These are phyloP conservation scores for Thamnophis sirtalis DNA, from an alignment of 2,113 vertebrate genomes.

Conservation along the genomic window DNA sequence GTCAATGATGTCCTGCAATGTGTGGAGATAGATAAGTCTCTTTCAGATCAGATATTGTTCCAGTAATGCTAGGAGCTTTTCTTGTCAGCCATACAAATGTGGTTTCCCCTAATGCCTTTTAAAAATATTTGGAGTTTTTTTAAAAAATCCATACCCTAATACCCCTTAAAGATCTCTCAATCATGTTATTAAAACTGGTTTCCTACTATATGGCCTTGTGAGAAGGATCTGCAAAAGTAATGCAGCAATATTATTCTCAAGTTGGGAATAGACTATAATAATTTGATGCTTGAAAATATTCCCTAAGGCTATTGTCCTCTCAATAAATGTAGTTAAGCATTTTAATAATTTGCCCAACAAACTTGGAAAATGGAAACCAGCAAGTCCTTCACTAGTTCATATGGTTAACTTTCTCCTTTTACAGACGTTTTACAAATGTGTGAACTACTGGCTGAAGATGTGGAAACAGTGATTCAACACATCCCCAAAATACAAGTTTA, in stretches of 20 bases:
- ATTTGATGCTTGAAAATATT: neutral
- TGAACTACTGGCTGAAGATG: neutral
- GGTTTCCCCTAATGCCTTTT: neutral
- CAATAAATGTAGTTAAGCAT: neutral
- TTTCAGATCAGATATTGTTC: neutral
- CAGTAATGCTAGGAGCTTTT: neutral
- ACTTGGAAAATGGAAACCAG: neutral
- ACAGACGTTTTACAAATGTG: neutral
- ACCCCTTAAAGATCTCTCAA: neutral
- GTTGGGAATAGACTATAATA: neutral
- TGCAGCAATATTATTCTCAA: neutral
- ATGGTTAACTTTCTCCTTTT: neutral
- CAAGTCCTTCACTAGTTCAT: neutral
- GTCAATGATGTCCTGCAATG: neutral
- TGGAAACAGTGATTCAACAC: neutral
- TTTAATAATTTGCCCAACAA: neutral
- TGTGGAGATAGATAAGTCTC: neutral
- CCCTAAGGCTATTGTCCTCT: neutral
- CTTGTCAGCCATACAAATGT: neutral
- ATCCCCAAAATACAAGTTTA: neutral
- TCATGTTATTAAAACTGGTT: neutral
- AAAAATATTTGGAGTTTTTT: neutral
- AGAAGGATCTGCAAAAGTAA: neutral
- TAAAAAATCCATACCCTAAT: neutral
- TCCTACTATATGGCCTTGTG: neutral